A percentile compares a stretch with the other conserved stretches of the same genome.
These are phyloP conservation scores for Myiotriccus ornatus DNA, from an alignment of 2,797 vertebrate genomes.

Conservation along the genomic window DNA sequence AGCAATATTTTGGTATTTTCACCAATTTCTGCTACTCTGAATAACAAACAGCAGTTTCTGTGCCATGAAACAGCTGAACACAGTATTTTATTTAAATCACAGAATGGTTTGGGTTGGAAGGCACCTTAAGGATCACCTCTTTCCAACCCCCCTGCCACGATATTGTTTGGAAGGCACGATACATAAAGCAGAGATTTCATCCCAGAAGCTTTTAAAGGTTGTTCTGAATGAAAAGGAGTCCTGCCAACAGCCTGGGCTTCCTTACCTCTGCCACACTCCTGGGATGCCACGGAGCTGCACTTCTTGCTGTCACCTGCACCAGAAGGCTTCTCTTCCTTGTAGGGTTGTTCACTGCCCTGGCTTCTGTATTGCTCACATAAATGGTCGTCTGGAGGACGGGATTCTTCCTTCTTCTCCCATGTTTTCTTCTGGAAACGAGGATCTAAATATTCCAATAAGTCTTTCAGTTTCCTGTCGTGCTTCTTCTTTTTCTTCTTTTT, in stretches of 20 bases:
- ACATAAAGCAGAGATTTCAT: background rate
- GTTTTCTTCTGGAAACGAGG: conserved; percentile 21
- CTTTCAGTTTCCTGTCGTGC: conserved; percentile 70
- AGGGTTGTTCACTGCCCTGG: background rate
- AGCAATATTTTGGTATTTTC: background rate
- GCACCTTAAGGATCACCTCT: background rate
- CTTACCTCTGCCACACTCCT: conserved; percentile 68
- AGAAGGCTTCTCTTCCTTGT: conserved; percentile 2
- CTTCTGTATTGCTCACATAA: conserved; percentile 38
- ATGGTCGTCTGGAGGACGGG: background rate
- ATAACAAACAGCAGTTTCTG: background rate
- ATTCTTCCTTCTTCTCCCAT: conserved; percentile 6
- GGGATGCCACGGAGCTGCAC: background rate
- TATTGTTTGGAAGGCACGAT: background rate
- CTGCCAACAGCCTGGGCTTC: background rate
- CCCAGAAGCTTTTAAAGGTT: background rate
- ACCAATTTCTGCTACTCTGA: background rate
- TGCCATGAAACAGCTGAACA: background rate
- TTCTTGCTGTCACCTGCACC: conserved; percentile 52
- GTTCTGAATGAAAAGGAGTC: background rate
- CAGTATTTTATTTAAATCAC: background rate
- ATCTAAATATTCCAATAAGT: conserved; percentile 19
- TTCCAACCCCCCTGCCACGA: background rate
- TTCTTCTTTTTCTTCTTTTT: conserved; percentile 86
- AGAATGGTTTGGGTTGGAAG: background rate